phyloP scores from a whole-genome alignment of 2,113 vertebrate species.

The Daubentonia madagascariensis region DNA sequence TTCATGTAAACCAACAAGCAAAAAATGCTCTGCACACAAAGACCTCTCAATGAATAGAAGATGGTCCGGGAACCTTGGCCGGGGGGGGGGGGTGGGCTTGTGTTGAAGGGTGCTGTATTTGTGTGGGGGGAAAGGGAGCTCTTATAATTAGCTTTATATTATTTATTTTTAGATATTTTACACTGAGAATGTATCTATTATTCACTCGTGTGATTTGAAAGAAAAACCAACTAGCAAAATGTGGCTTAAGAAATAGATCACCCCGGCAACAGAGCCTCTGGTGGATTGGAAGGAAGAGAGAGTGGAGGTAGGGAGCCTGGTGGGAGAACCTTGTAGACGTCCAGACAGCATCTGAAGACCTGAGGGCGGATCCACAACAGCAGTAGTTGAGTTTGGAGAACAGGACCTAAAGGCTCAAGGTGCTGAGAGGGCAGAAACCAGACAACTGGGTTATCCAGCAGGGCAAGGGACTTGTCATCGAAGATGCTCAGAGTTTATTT shows the following conservation, averaged over 20 bases:
- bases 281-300: not conserved
- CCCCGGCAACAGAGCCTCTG: not conserved
- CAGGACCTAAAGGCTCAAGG: fast-evolving
- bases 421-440: too few species aligned
- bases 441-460: fast-evolving
- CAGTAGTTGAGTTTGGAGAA: fast-evolving
- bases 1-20: not conserved
- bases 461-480: not conserved
- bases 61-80: not conserved
- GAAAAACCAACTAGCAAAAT: not conserved
- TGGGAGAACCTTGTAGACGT: fast-evolving
- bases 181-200: not conserved
- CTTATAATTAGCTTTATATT: not conserved
- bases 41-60: not conserved
- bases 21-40: fast-evolving
- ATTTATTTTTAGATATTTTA: not conserved
- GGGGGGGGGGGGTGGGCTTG: too few species aligned
- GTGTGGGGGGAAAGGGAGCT: not conserved
- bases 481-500: too few species aligned
- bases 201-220: not conserved
- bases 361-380: fast-evolving
- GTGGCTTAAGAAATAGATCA: not conserved
- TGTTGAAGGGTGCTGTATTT: not conserved
- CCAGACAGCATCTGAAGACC: fast-evolving
- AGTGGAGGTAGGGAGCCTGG: fast-evolving